Base-by-base conservation (phyloP, 2,888 invertebrate species). In the Ochropleura plecta region DNA sequence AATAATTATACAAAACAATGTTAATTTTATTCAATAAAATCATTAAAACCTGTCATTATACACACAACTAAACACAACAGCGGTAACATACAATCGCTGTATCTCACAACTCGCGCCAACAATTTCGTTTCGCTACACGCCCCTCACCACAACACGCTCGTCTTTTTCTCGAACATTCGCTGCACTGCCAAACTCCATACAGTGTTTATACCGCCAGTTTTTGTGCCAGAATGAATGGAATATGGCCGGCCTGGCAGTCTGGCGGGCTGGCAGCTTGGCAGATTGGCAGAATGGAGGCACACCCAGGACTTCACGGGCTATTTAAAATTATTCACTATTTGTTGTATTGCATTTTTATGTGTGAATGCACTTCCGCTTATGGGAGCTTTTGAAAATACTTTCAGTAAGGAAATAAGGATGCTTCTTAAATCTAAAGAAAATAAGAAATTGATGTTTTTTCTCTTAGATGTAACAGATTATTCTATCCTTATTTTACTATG, bases 151-250 rank as follows among this genome's bases (percentile, higher is more conserved):
- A 90, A 89, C 88, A 87, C 83, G 86, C 88, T 88, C 86, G 86
- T 92, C 90, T 91, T 93, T 93, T 92, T 90, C 90, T 87, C 86
- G 80, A 89, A 84, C 83, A 87, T 81, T 88, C 86, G 89, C 80
- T 86, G 88, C 86, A 85, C 89, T 92, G 92, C 91, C 93, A 92
- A 92, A 88, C 90, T 88, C 85, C 87, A 86, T 88, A 87, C 89
- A 84, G 73, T 86, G 86, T 88, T 86, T 88, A 82, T 85, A 75
- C 78, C 74, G 74, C 77, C 72, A 67, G 82, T 83, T 88, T 86
- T 83, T 86, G 88, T 90, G 91, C 91, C 91, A 90, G 89, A 89
- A 89, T 85, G 87, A 84, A 91, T 91, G 89, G 86, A 88, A 90
- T 90, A 90, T 91, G 88, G 89, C 81, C 72, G 83, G 83, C 57